These are phyloP conservation scores for Melinopterus prodromus DNA, from an alignment of 2,888 invertebrate species.

Conservation along the genomic window DNA sequence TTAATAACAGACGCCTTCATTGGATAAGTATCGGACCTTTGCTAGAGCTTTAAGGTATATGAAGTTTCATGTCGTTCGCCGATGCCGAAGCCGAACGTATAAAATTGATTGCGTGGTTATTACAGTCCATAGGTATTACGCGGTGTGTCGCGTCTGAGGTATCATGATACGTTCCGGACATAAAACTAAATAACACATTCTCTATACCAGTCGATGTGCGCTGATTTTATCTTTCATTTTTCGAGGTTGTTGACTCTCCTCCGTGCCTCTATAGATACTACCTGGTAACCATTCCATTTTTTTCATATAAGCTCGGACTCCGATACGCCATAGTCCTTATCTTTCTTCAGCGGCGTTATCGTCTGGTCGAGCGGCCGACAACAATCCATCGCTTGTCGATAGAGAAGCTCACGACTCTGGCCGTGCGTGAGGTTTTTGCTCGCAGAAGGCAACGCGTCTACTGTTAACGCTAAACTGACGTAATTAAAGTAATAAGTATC, in stretches of 20 bases:
- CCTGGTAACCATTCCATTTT: neutral
- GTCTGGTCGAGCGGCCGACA: neutral
- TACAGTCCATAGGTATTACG: slow-evolving; percentile 7
- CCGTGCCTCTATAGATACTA: neutral
- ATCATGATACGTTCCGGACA: slow-evolving; percentile 23
- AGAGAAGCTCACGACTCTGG: neutral
- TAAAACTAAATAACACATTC: slow-evolving; percentile 11
- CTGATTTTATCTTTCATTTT: slow-evolving; percentile 24
- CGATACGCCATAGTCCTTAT: neutral
- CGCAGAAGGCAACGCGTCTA: neutral
- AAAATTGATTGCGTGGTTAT: slow-evolving; percentile 13
- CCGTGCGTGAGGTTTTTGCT: neutral
- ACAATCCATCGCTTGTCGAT: neutral
- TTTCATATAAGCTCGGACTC: neutral
- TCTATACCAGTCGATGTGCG: slow-evolving; percentile 19
- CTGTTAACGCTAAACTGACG: slow-evolving; percentile 14
- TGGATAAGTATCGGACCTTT: neutral
- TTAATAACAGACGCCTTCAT: neutral
- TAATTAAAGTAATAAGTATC: slow-evolving; percentile 15
- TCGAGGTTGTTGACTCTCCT: slow-evolving; percentile 22
- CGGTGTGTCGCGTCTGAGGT: slow-evolving; percentile 12
- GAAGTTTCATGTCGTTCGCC: neutral
- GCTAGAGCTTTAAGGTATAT: neutral
- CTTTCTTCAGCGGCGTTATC: neutral
- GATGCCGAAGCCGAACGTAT: slow-evolving; percentile 16